Evolutionary conservation across 2,888 invertebrate genomes (phyloP), one percentile per base, ranked within the genome.

Genomic region (Dryobotodes eremita): DNA sequence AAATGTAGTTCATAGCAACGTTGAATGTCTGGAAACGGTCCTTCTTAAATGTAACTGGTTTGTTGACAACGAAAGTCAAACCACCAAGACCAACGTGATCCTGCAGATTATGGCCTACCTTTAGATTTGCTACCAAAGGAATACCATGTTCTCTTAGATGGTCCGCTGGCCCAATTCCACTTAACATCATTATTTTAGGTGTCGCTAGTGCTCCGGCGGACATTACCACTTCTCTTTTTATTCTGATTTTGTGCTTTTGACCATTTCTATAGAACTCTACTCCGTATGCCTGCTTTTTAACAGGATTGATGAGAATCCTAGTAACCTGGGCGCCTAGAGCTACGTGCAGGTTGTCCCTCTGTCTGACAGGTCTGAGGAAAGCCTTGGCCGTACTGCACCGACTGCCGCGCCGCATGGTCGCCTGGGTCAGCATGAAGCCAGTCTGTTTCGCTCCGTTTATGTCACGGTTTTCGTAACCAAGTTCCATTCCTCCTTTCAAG

Each of bases 121-220:
- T 98, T 1, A 98, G 93, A 93, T 98, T 98, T 3, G 98, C 97
- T 15, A 98, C 90, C 0, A 98, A 97, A 0, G 98, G 98, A 83
- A 99, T 98, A 10, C 97, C 97, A 83, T 98, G 97, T 79, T 98
- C 97, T 77, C 97, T 95, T 8, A 99, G 95, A 91, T 99, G 98
- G 23, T 98, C 98, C 5, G 97, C 97, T 0, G 98, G 98, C 0
- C 99, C 99, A 42, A 99, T 97, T 0, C 99, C 99, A 75, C 99
- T 99, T 15, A 99, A 93, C 99, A 99, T 99, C 86, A 99, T 97
- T 36, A 99, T 92, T 90, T 99, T 99, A 0, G 99, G 99, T 6
- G 98, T 98, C 74, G 98, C 98, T 59, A 99, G 97, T 0, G 99
- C 98, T 0, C 99, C 99, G 0, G 99, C 98, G 4, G 98, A 98